Base-by-base conservation (phyloP, 2,113 vertebrate species). In the Thinocorus orbignyianus region DNA sequence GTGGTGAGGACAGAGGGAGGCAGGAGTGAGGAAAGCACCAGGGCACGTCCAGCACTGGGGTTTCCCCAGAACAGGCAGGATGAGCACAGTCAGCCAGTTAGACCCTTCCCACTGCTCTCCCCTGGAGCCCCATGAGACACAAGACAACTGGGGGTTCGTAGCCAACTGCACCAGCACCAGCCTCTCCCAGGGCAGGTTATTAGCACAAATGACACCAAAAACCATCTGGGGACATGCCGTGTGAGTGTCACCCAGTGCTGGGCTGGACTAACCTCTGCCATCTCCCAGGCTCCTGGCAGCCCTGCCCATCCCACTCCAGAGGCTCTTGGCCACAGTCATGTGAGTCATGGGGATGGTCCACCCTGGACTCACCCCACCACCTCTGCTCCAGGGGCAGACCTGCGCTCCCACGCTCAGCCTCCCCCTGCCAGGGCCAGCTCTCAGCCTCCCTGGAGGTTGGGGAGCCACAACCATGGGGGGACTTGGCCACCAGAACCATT, bases 31-130 rank as follows among this genome's bases (percentile, higher is more conserved):
- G 64, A 39, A 46, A n/a, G 39, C 2, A 1, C 12, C 33, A 0
- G 26, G 39, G 20, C 46, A 54, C 0, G 0, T 48, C 65, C 3
- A 0, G 37, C 64, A 19, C 20, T 0, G 0, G 48, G 16, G 35
- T 9, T 30, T 54, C 70, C 55, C 39, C 33, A 25, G 46, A 16
- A 54, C 9, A 61, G 33, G 49, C 49, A 26, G 61, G 37, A 16
- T 9, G 17, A 51, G 52, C 46, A 49, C 23, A 6, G 57, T 6
- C 5, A 1, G 25, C 1, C n/a, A n/a, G 1, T 10, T 24, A 46
- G 42, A 52, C 41, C 66, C 60, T 86, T 90, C 68, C n/a, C 39
- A 9, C 23, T 11, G 12, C 41, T 61, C 35, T 15, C 46, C 28
- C 25, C 22, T 3, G 49, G 17, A 13, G 11, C 20, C 37, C 0